Base-by-base conservation (phyloP, 2,113 vertebrate genomes). In the Amazona vittata region DNA sequence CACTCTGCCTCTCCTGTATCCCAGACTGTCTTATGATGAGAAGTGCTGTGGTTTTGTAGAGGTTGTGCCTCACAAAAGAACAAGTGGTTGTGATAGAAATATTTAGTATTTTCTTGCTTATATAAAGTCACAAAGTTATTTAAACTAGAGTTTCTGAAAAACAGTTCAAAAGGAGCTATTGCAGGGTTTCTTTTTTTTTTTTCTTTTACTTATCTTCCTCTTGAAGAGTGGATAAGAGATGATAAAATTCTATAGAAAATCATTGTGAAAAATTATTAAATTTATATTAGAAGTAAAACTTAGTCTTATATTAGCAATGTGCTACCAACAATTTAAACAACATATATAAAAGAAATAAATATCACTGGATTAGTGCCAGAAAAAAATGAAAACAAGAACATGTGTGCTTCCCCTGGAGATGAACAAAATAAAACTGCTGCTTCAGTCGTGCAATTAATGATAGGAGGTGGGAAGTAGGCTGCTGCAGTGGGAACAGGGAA, bases 401-500 rank as follows among this genome's bases (percentile, higher is more conserved):
- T 1, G 0, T 7, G 7, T 74, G 41, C 41, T 43, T 76, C 18
- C 44, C 37, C 31, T 22, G 25, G 65, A 63, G 24, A 35, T 8
- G 19, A 55, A 25, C 25, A 41, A 55, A 91, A 37, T 4, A 53
- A 55, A 64, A 9, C 46, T 47, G 87, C 84, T 59, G 69, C 59
- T 59, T 26, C 13, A 2, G 63, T 33, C 52, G 10, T 3, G 2
- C 37, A 9, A 0, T 2, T 18, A 47, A 37, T 43, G 52, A 12
- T 39, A 41, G 31, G n/a, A 52, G 37, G 19, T 52, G 70, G 84
- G n/a, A 49, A 65, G 46, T 0, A 3, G 28, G 25, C 64, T 20
- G 16, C 53, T 41, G 68, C 22, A 13, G 4, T 4, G 60, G 52
- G 46, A 60, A 24, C 29, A 17, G 69, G 83, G 35, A 16, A 43